Percentiles rank a stretch among this genome's conserved stretches.
phyloP scores from a whole-genome alignment of 2,797 vertebrate species.

The Kryptopterus vitreolus region DNA sequence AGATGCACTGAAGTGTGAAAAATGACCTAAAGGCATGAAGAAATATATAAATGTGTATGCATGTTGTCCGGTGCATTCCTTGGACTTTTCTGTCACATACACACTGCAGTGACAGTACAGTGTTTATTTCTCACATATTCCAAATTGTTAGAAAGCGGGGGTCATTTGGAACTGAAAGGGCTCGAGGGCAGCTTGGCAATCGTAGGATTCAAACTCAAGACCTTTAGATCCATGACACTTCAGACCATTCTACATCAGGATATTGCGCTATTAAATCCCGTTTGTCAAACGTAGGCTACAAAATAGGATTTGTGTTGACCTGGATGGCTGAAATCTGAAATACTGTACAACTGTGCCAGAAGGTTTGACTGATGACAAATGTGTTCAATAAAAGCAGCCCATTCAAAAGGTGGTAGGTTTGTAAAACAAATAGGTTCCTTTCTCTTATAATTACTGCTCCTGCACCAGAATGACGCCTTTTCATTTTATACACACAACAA shows the following conservation, averaged over 20 bases:
- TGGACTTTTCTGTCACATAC: background rate
- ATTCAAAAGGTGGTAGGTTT: slow-evolving; percentile 47
- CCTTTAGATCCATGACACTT: background rate
- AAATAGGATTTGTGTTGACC: background rate
- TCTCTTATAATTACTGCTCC: slow-evolving; percentile 40
- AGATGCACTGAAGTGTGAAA: background rate
- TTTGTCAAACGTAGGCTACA: background rate
- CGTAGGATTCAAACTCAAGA: background rate
- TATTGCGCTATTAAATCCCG: background rate
- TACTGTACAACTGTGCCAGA: background rate
- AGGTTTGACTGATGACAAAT: background rate
- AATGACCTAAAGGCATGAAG: background rate
- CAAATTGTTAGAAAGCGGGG: background rate
- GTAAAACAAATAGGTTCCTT: slow-evolving; percentile 56
- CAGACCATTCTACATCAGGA: background rate
- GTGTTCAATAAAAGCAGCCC: slow-evolving; percentile 54
- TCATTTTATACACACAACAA: slow-evolving; percentile 57
- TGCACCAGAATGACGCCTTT: slow-evolving; percentile 58
- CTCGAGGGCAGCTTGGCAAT: background rate
- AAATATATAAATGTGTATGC: background rate
- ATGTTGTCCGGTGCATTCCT: background rate
- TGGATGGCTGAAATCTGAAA: background rate
- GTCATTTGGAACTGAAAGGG: background rate
- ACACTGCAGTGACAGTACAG: background rate
- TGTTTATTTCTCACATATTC: background rate